Evolutionary conservation across 64 coral and sea anemone genomes (phyloP), one percentile per base, ranked within the genome.

Genomic region (Stichodactyla helianthus): DNA sequence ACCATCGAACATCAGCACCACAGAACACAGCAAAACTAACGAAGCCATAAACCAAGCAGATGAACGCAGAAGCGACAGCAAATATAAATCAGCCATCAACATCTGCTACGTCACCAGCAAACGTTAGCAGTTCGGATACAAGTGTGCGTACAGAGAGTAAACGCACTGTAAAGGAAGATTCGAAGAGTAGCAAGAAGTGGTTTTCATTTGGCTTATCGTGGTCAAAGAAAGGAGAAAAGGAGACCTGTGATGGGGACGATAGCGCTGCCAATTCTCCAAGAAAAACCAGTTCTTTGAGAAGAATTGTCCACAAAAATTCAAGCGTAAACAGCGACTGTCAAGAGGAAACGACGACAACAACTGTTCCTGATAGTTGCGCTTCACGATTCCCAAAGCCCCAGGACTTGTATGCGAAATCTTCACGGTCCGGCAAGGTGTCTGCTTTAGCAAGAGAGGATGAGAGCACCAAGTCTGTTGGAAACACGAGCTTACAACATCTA

Each of bases 221-320:
- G 68, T 74, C 68, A 31, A 74, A 74, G 68, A 74, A 74, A 74
- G 68, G 68, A 74, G 68, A 74, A 74, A 74, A 74, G 25, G 68
- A 9, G 68, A 74, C 25, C 8, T 27, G 22, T 23, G 27, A 9
- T 13, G 68, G 68, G 10, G 68, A 74, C 68, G 23, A 74, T 4
- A 28, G 25, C 1, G 26, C 12, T 31, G 11, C 25, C 25, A 12
- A 74, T 31, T 74, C 68, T 27, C 25, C 68, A 74, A 74, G 10
- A 14, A 74, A 74, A 35, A 74, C 68, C 68, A 74, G 68, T 13
- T 74, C 11, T 23, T 74, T 74, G 10, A 74, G 68, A 31, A 74
- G 68, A 25, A 74, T 74, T 74, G 25, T 74, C 68, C 68, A 74
- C 10, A 74, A 9, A 74, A 74, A 31, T 1, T 6, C 18, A 68